These are phyloP conservation scores for Prionailurus viverrinus DNA, from an alignment of 2,113 vertebrate genomes.

Conservation along the genomic window DNA sequence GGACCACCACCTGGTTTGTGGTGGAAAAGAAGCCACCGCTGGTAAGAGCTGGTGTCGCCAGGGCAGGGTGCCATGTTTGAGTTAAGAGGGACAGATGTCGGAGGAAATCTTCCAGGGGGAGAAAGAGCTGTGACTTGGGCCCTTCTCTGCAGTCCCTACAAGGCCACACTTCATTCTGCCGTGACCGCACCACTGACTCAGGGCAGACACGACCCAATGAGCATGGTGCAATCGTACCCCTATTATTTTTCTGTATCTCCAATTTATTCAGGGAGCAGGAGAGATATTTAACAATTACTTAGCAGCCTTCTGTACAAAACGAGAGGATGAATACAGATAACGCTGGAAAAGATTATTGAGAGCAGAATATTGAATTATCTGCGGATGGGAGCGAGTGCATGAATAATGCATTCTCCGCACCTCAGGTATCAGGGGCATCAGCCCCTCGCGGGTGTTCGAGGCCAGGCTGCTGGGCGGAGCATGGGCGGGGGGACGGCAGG, in stretches of 20 bases:
- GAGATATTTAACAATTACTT: slow-evolving; percentile 80
- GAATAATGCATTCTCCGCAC: slow-evolving; percentile 77
- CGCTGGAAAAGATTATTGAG: slow-evolving; percentile 71
- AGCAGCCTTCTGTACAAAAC: slow-evolving; percentile 69
- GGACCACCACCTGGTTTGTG: background rate
- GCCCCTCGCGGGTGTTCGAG: background rate
- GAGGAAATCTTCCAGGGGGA: background rate
- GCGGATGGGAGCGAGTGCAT: slow-evolving; percentile 52
- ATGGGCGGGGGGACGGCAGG: accelerated
- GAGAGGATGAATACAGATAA: slow-evolving; percentile 79
- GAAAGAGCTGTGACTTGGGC: background rate
- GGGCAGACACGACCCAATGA: background rate
- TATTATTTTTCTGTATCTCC: slow-evolving; percentile 73
- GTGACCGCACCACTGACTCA: background rate
- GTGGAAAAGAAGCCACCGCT: background rate
- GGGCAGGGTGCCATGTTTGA: background rate
- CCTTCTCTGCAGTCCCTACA: background rate
- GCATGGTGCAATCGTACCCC: background rate
- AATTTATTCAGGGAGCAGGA: slow-evolving; percentile 73
- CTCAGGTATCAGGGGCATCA: background rate
- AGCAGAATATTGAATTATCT: slow-evolving; percentile 78
- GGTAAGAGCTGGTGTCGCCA: background rate
- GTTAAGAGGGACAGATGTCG: background rate
- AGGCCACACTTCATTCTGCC: background rate
- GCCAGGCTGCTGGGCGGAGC: background rate